These are phyloP conservation scores for Ascidia mentula DNA, from an alignment of 23 tunicate genomes.

Conservation along the genomic window DNA sequence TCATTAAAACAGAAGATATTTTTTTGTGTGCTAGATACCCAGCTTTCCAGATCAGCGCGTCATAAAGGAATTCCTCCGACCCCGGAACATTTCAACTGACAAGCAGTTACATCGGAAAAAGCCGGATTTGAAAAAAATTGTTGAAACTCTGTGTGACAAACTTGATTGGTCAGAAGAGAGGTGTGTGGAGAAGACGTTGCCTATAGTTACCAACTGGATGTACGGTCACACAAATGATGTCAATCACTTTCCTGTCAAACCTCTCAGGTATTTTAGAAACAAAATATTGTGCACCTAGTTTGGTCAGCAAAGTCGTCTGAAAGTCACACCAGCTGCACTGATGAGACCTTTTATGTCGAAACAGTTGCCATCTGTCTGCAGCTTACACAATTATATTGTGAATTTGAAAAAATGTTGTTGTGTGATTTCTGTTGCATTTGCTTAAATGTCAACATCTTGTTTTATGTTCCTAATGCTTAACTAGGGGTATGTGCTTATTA, in stretches of 20 bases:
- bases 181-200: slow-evolving; percentile 32
- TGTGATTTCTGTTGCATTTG: no score
- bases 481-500: no score
- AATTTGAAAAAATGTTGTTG: no score
- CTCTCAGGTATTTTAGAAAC: not conserved
- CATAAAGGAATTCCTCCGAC: slow-evolving; percentile 33
- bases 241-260: not conserved
- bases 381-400: no score
- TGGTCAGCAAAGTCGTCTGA: no score
- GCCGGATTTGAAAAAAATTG: slow-evolving; percentile 26
- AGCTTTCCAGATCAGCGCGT: slow-evolving; percentile 43
- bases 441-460: no score
- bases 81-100: not conserved
- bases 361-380: no score
- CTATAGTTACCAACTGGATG: slow-evolving; percentile 37
- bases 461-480: no score
- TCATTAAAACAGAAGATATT: no score
- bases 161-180: slow-evolving; percentile 35
- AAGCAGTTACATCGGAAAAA: not conserved
- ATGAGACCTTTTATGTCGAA: no score
- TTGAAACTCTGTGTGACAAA: slow-evolving; percentile 7
- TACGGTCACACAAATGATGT: not conserved
- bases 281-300: not conserved
- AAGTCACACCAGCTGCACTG: no score
- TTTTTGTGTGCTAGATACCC: no score